Base-by-base conservation (phyloP, 2,113 vertebrate species). In the Erinaceus europaeus region DNA sequence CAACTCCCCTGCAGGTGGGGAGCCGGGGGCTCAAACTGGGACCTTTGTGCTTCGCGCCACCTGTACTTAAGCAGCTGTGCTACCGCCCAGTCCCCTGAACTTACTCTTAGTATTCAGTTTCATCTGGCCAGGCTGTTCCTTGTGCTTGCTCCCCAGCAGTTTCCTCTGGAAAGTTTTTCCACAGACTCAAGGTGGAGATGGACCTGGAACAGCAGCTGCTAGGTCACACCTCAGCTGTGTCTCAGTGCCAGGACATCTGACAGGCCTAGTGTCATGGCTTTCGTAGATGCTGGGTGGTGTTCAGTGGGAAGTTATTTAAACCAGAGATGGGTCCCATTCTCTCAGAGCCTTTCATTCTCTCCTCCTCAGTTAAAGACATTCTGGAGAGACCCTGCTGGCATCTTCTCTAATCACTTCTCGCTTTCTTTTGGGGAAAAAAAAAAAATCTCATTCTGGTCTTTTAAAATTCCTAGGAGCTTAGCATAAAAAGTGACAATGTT, bases 241-340 rank as follows among this genome's bases (percentile, higher is more conserved):
- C n/a, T 59, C 17, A 29, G 71, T 46, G 48, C 21, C 32, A 17
- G 32, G 42, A 40, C 7, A 76, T 52, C 25, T 27, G 38, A 88
- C 17, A 34, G 6, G 10, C 15, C 5, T n/a, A 44, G 23, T 90
- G 23, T 61, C n/a, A n/a, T 64, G 44, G 4, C 40, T 74, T 62
- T 40, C 25, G 17, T 4, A 32, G 40, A 46, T 64, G 29, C 40
- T 61, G 15, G 59, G 18, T 55, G 13, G 53, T 27, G 15, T 59
- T 90, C 69, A 78, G 13, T 32, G 59, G 38, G 32, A 82, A 71
- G n/a, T 34, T 84, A 34, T 65, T 79, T 42, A 90, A 89, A 81
- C 29, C 55, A 9, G 40, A 64, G 9, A n/a, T 71, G 14, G 38
- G 38, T 29, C 23, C 42, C 17, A 25, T 64, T 68, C 13, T 82